Evolutionary conservation across 2,888 invertebrate genomes (phyloP), one percentile per base, ranked within the genome.

Genomic region (Gymnocheta viridis): DNA sequence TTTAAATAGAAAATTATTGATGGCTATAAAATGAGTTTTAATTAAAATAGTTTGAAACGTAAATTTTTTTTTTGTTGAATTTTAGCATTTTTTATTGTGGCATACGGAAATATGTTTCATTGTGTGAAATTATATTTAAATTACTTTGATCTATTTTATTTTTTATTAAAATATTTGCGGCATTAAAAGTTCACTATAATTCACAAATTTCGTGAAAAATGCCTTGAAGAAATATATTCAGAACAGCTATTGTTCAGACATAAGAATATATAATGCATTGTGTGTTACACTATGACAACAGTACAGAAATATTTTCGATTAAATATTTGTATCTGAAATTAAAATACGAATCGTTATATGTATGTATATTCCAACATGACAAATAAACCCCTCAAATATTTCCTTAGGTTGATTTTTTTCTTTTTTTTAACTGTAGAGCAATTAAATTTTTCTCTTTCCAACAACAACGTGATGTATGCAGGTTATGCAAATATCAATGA

Each of bases 401-500:
- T 35, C 22, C 69, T 54, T 12, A 32, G 49, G 17, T 73, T 54
- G 38, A 38, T 35, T 6, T 29, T 64, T 17, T 17, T 44, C 22
- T n/a, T 14, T n/a, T 32, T 29, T 44, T n/a, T 17, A 41, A 51
- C 41, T 51, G 62, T 54, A 44, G 41, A 44, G 70, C 78, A 62
- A 78, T 70, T 62, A 78, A 22, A 44, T 47, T 32, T 22, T 67
- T 47, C n/a, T 12, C 14, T 56, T 35, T 47, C 32, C 9, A 35
- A 54, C 19, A 12, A 32, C 24, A 62, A 62, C 62, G 54, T 35
- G 54, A 70, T 78, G 62, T 78, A 70, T 78, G 62, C 70, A 70
- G 78, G 78, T 62, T 70, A 78, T 62, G 62, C 54, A 78, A 78
- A 78, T 70, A 70, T 51, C 49, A 44, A 19, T 19, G 32, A 32